Evolutionary conservation across 2,888 invertebrate genomes (phyloP), one percentile per base, ranked within the genome.

Genomic region (Mesorhabditis sp.): DNA sequence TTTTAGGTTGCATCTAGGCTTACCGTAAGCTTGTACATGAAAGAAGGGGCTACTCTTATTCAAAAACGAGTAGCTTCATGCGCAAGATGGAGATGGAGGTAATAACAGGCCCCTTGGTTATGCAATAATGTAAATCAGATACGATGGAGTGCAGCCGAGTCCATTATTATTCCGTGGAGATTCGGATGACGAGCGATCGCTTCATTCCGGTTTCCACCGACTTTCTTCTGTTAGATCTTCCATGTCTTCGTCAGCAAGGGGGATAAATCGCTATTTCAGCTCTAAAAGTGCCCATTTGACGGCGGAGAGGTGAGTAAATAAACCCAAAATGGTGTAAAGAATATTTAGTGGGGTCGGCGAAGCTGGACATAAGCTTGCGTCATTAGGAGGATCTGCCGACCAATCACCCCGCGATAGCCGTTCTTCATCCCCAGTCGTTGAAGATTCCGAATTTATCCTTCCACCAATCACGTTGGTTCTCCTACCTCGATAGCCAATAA

Each of bases 161-260:
- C 74, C 69, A 68, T 71, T 65, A 44, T 69, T 70, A 68, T 80
- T 69, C 74, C 76, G 62, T 50, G 70, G 10, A 15, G 77, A 78
- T 42, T 75, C 75, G 1, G 80, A 80, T 64, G 80, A 80, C 15
- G 80, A 80, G 66, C 73, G 72, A 41, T 71, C 72, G 28, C 69
- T 70, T 41, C 67, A 43, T 50, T 50, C 15, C 15, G 74, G 76
- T 0, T 82, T 83, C 67, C 76, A 80, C n/a, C 74, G 82, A 44
- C 74, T 80, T 62, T 79, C 80, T 4, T 83, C 83, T 4, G 77
- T 79, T 28, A 74, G 83, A n/a, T 82, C 82, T 41, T 80, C 80
- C n/a, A 73, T 80, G 69, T 75, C 77, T 10, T 72, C 73, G 44
- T 76, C 79, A 0, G 74, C 77, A 5, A 72, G 72, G n/a, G 80